phyloP scores from a whole-genome alignment of 2,888 invertebrate species.

The Parnassius smintheus region DNA sequence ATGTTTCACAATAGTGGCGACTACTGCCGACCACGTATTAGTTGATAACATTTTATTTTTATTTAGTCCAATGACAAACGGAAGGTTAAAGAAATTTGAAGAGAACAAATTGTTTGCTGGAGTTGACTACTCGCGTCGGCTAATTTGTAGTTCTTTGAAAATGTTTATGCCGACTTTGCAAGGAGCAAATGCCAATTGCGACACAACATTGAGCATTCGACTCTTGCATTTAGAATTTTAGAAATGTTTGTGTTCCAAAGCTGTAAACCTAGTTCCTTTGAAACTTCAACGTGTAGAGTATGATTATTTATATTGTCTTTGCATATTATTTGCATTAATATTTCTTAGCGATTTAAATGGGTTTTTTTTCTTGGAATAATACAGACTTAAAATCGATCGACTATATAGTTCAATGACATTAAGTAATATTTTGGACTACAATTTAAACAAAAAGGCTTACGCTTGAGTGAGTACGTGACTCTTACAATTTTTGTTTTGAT shows the following conservation, averaged over 20 bases:
- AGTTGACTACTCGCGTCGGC: slow-evolving; percentile 40
- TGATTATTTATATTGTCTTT: slow-evolving; percentile 23
- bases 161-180: slow-evolving; percentile 60
- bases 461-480: background rate
- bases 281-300: slow-evolving; percentile 31
- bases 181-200: slow-evolving; percentile 66
- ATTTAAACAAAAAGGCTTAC: background rate
- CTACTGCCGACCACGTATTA: slow-evolving; percentile 55
- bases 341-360: background rate
- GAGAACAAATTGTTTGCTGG: slow-evolving; percentile 49
- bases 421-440: background rate
- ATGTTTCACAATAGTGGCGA: slow-evolving; percentile 51
- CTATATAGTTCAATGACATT: slow-evolving; percentile 6
- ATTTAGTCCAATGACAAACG: slow-evolving; percentile 74
- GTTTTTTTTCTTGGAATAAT: slow-evolving; percentile 5
- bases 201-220: slow-evolving; percentile 51
- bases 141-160: slow-evolving; percentile 62
- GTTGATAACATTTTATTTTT: slow-evolving; percentile 62
- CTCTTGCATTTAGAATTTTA: slow-evolving; percentile 65
- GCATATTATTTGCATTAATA: slow-evolving; percentile 21
- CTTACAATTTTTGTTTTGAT: no score
- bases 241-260: slow-evolving; percentile 69
- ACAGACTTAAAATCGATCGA: background rate
- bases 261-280: slow-evolving; percentile 72
- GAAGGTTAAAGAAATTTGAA: slow-evolving; percentile 66